Base-by-base conservation (phyloP, 2,797 vertebrate genomes). In the Rachycentron canadum region DNA sequence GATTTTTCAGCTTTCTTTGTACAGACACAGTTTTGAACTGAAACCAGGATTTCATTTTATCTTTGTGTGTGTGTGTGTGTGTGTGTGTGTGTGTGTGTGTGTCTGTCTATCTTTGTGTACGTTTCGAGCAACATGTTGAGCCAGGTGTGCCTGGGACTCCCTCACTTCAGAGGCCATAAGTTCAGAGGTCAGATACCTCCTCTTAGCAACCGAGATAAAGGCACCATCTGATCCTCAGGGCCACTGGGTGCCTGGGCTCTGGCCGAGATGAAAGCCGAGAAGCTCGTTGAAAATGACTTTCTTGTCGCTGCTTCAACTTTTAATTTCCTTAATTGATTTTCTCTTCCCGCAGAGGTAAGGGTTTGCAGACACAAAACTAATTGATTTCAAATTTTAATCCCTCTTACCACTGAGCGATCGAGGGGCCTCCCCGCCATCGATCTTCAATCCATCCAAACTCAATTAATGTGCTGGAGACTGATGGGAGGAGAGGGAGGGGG, bases 301-400 rank as follows among this genome's bases (percentile, higher is more conserved):
- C 56, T 83, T 87, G 89, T 93, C 72, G 50, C 81, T 80, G 77
- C 86, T 91, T 92, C 86, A 91, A 92, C 90, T 93, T 94, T 93
- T 93, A 93, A 93, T 93, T 92, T 93, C 92, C 91, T 90, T 93
- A 94, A 94, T 93, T 91, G 89, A 93, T 92, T 93, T 89, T 85
- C 86, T 53, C 74, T 86, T 90, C 85, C 87, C 73, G 70, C 76
- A 73, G 90, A 91, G 90, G 89, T 91, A 87, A 84, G 86, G 85
- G 83, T 90, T 91, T 89, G 83, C 78, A 88, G 91, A 91, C 91
- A 90, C 84, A 91, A 92, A 92, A 92, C 86, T 90, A 92, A 94
- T 94, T 91, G 92, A 94, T 93, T 93, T 93, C 86, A 94, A 92
- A 91, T 91, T 90, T 88, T 91, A 93, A 94, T 93, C 90, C 89